Base-by-base conservation (phyloP, 2,888 invertebrate genomes). In the Ornithoptera alexandrae region DNA sequence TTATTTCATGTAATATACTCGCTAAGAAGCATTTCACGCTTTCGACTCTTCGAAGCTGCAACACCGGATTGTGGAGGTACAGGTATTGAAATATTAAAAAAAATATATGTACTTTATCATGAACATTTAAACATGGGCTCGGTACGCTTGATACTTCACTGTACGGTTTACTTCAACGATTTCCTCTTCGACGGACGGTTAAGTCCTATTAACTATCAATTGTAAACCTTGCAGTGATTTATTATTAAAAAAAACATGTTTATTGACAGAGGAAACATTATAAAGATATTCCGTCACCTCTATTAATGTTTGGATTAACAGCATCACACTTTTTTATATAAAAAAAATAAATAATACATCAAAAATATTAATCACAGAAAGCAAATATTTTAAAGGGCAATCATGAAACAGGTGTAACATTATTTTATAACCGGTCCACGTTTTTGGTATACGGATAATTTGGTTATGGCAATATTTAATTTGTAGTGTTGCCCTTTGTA, bases 1-100 rank as follows among this genome's bases (percentile, higher is more conserved):
- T 75, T 71, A 65, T 64, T 68, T 72, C 74, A 78, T 77, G 77
- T 74, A 72, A 81, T 79, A 85, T 85, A 85, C 87, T 88, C 89
- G 89, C 82, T 84, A 53, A 6, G 85, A 83, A 79, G 70, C 85
- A 82, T 77, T 77, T 70, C 62, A 60, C 64, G 57, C 22, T 58
- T 42, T 69, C 12, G 20, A 12, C 53, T 42, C 42, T 22, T 57
- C 22, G 53, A 24, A 36, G 8, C 30, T 6, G 7, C 60, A 22
- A 53, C 60, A 53, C 53, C 53, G n/a, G n/a, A 53, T n/a, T n/a
- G 53, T n/a, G 53, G 18, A 53, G 53, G 18, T 53, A 50, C 22
- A 22, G 57, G 18, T 58, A 22, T 22, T 53, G 53, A 58, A 22
- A 22, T 22, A 22, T 22, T 53, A 53, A 58, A 22, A 58, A 58